Percentiles rank a stretch among this genome's conserved stretches.
Evolutionary conservation across 92 coral and sea anemone species (phyloP).

Genomic region (Micromussa lordhowensis): DNA sequence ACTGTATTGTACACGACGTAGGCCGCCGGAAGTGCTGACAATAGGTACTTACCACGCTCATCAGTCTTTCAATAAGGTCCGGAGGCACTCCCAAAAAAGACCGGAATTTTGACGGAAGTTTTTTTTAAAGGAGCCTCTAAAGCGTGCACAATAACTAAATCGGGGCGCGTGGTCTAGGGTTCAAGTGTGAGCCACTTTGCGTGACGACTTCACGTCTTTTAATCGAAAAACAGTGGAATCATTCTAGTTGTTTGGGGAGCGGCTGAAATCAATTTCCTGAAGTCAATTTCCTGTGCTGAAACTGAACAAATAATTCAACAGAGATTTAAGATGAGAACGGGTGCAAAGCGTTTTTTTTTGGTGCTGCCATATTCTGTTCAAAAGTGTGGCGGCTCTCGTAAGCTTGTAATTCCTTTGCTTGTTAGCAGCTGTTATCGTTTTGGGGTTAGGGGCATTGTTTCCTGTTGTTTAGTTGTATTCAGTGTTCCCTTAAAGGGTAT

Average conservation of each 20-base stretch:
- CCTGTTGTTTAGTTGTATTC: too few relatives aligned
- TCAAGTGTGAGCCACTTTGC: neutral
- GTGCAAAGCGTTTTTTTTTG: neutral
- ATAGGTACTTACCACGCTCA: neutral
- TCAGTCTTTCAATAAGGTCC: neutral
- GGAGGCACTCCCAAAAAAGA: neutral
- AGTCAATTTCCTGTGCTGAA: neutral
- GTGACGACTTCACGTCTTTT: too few relatives aligned
- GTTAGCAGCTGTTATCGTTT: too few relatives aligned
- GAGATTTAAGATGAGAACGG: neutral
- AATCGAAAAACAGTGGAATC: neutral
- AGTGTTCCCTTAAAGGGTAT: too few relatives aligned
- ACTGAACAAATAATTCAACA: neutral
- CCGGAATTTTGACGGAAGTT: neutral
- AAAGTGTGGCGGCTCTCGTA: too few relatives aligned
- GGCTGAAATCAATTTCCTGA: neutral
- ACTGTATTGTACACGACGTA: neutral
- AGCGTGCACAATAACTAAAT: neutral
- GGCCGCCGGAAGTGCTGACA: neutral
- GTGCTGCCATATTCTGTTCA: neutral
- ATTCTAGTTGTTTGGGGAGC: neutral
- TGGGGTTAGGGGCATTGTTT: too few relatives aligned
- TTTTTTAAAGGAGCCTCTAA: neutral
- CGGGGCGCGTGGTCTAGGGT: neutral
- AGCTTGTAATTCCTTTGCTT: too few relatives aligned